Evolutionary conservation across 2,797 vertebrate species (phyloP).

Genomic region (Distichodus sexfasciatus): DNA sequence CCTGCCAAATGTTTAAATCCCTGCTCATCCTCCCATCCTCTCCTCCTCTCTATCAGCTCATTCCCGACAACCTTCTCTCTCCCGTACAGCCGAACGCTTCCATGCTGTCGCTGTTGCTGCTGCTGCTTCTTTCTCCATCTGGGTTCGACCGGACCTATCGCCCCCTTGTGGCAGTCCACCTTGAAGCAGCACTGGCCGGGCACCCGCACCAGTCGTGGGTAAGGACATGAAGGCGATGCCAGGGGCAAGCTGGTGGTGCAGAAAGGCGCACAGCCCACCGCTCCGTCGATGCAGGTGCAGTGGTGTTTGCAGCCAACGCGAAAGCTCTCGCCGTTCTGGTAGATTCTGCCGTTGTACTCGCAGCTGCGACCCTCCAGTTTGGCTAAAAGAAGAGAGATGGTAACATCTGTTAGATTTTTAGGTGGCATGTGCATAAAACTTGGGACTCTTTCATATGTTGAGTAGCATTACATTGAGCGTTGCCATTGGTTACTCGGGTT

Average conservation of each 20-base stretch:
- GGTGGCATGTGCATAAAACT: too few relatives aligned
- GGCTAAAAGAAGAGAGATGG: slow-evolving; percentile 57
- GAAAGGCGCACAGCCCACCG: slow-evolving; percentile 78
- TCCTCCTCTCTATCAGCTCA: slow-evolving; percentile 67
- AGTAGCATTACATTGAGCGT: slow-evolving; percentile 78
- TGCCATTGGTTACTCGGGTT: slow-evolving; percentile 78
- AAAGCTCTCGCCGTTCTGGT: slow-evolving; percentile 81
- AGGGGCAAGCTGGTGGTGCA: slow-evolving; percentile 76
- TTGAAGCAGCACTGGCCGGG: slow-evolving; percentile 80
- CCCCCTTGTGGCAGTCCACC: slow-evolving; percentile 66
- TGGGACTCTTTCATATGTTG: too few relatives aligned
- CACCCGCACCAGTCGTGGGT: slow-evolving; percentile 74
- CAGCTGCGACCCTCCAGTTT: slow-evolving; percentile 80
- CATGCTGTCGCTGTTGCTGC: too few relatives aligned
- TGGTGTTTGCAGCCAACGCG: slow-evolving; percentile 79
- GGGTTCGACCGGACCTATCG: slow-evolving; percentile 2
- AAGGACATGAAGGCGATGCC: slow-evolving; percentile 70
- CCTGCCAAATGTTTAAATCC: slow-evolving; percentile 71
- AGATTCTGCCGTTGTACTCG: slow-evolving; percentile 78
- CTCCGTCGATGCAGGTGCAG: slow-evolving; percentile 82
- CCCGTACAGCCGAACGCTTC: not conserved
- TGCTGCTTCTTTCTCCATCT: slow-evolving; percentile 17
- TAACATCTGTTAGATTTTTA: too few relatives aligned
- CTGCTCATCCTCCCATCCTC: slow-evolving; percentile 65
- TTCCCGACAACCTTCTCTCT: slow-evolving; percentile 65